phyloP scores from a whole-genome alignment of 2,888 invertebrate species.

The Punctoribates punctum region DNA sequence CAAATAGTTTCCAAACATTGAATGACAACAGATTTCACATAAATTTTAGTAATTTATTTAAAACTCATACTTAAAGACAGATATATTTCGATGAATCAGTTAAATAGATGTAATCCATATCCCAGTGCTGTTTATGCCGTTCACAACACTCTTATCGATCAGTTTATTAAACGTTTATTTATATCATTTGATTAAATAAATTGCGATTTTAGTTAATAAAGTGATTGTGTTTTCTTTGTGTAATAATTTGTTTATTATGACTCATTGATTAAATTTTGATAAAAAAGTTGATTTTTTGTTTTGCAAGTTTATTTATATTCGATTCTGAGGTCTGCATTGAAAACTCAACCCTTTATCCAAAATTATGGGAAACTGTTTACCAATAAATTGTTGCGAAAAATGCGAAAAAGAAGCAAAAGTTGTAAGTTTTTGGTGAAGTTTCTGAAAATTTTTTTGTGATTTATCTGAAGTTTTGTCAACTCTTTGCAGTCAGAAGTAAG shows the following conservation, averaged over 20 bases:
- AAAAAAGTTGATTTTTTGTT: not conserved
- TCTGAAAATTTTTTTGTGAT: not conserved
- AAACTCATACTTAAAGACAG: not conserved
- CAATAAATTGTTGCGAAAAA: not conserved
- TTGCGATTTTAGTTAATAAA: not conserved
- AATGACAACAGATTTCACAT: too few relatives aligned
- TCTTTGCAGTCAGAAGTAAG: not conserved
- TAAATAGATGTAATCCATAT: not conserved
- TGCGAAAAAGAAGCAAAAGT: not conserved
- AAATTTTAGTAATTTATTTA: too few relatives aligned
- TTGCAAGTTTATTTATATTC: not conserved
- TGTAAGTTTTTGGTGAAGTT: not conserved
- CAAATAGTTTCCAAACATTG: too few relatives aligned
- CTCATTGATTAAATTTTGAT: not conserved
- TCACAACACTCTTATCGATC: too few relatives aligned
- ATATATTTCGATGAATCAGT: not conserved
- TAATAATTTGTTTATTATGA: not conserved
- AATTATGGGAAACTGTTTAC: not conserved
- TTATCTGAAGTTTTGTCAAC: not conserved
- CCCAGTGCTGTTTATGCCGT: too few relatives aligned
- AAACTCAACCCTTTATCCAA: not conserved
- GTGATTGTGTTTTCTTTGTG: not conserved
- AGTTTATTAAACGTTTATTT: not conserved
- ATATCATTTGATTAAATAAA: not conserved
- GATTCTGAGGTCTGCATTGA: too few relatives aligned